Conservation (phyloP, 2,888 invertebrate genomes). For the Smittia sp. region DNA sequence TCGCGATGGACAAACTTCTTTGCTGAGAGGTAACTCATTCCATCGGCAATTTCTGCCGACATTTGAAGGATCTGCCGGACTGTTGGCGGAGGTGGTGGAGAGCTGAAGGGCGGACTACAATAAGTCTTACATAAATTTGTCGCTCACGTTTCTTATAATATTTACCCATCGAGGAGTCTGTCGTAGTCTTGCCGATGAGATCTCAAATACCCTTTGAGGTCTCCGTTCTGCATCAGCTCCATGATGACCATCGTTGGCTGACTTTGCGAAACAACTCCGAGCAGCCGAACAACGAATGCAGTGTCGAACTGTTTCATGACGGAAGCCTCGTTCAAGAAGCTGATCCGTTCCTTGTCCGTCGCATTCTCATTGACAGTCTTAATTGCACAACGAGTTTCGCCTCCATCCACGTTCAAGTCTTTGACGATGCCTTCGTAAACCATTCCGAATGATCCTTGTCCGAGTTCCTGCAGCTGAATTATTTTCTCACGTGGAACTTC, state of each 20-base stretch:
- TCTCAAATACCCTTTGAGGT: conserved; percentile 86
- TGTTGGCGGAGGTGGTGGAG: conserved; percentile 63
- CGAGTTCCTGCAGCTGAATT: conserved; percentile 72
- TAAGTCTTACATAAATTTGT: no score
- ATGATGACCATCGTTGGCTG: conserved; percentile 94
- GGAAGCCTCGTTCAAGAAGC: conserved; percentile 92
- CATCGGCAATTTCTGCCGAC: conserved; percentile 95
- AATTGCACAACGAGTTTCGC: conserved; percentile 76
- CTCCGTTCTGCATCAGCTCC: conserved; percentile 95
- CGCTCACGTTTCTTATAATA: no score
- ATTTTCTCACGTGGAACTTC: conserved; percentile 83
- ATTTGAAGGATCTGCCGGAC: conserved; percentile 72
- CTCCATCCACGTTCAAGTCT: conserved; percentile 55
- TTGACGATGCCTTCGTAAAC: conserved; percentile 77
- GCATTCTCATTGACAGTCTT: conserved; percentile 92
- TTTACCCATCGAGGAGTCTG: neutral
- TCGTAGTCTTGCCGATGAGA: conserved; percentile 76
- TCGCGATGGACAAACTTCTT: conserved; percentile 94
- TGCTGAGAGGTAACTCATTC: conserved; percentile 94
- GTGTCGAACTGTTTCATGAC: conserved; percentile 95
- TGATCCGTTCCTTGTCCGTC: conserved; percentile 80
- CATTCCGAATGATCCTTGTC: conserved; percentile 67
- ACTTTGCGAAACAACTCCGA: conserved; percentile 92
- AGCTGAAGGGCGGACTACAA: no score
- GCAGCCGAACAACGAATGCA: conserved; percentile 81